These are phyloP conservation scores for Diglossa cyanea DNA, from an alignment of 2,797 vertebrate genomes.

Conservation along the genomic window DNA sequence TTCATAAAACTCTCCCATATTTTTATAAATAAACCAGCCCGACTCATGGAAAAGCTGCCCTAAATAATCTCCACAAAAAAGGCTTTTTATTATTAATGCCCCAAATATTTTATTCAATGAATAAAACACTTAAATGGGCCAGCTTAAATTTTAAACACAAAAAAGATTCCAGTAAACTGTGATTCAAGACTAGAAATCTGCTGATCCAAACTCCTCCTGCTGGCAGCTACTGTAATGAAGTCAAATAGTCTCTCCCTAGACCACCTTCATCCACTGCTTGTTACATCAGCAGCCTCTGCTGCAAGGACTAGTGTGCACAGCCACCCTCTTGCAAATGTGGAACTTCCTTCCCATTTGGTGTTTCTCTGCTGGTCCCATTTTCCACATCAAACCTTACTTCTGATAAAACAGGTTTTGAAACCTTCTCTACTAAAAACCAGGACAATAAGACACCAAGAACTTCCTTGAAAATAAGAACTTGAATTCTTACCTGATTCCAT, in stretches of 20 bases:
- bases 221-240: background rate
- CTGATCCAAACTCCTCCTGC: background rate
- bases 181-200: background rate
- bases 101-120: background rate
- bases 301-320: background rate
- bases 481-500: background rate
- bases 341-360: background rate
- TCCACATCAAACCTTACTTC: background rate
- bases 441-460: background rate
- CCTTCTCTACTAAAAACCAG: background rate
- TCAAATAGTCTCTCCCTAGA: background rate
- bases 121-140: background rate
- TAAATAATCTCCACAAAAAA: background rate
- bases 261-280: background rate
- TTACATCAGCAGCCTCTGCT: background rate
- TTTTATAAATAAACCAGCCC: background rate
- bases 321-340: background rate
- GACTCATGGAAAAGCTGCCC: background rate
- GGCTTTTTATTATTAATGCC: background rate
- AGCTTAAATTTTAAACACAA: background rate
- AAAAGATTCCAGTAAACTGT: background rate
- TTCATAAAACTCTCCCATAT: background rate
- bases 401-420: background rate
- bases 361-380: background rate
- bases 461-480: background rate